phyloP scores from a whole-genome alignment of 2,797 vertebrate species.

The Propithecus perrieri region DNA sequence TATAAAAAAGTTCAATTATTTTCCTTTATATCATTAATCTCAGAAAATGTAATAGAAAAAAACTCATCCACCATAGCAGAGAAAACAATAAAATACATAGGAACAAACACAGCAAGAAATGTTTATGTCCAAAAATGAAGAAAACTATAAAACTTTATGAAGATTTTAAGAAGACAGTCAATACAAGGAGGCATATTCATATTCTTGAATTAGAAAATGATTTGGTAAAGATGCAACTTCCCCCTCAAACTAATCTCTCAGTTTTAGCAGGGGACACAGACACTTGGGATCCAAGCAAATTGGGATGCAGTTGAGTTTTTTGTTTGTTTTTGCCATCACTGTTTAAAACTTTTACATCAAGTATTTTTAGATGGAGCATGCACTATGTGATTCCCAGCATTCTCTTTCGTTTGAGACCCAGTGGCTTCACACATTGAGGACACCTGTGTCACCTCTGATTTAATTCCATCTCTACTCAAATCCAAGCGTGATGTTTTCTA shows the following conservation, averaged over 20 bases:
- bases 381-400: neutral
- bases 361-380: neutral
- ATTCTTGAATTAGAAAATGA: neutral
- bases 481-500: neutral
- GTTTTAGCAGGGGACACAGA: neutral
- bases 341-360: neutral
- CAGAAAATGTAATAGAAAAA: neutral
- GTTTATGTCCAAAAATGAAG: neutral
- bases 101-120: neutral
- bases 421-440: neutral
- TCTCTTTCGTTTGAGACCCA: neutral
- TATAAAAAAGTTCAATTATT: neutral
- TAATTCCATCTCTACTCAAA: neutral
- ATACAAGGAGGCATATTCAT: neutral
- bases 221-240: neutral
- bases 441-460: neutral
- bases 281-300: neutral
- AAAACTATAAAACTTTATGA: neutral
- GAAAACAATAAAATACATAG: neutral
- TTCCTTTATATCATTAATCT: neutral
- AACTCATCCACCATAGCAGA: neutral
- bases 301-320: neutral
- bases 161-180: neutral
- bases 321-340: neutral
- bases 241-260: neutral